Evolutionary conservation across 2,113 vertebrate genomes (phyloP).

Genomic region (Grallaria varia): DNA sequence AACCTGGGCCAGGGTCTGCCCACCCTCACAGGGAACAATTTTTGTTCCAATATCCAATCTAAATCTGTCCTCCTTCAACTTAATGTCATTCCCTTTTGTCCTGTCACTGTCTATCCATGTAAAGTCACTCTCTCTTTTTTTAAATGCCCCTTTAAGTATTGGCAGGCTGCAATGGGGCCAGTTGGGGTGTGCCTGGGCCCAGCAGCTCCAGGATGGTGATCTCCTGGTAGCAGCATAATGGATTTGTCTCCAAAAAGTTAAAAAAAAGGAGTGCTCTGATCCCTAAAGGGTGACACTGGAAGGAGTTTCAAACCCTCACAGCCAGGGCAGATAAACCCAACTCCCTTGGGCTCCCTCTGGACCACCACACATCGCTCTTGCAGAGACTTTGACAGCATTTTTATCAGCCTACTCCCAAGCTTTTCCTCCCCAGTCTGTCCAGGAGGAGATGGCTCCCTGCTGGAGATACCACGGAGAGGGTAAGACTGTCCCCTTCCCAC

Average conservation of each 20-base stretch:
- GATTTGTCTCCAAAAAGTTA: not conserved
- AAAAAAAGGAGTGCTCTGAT: not conserved
- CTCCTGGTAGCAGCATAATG: not conserved
- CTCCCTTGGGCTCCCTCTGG: not conserved
- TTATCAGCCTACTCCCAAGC: not conserved
- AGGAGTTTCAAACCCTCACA: not conserved
- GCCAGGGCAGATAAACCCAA: not conserved
- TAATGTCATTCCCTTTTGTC: not conserved
- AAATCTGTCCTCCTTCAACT: not conserved
- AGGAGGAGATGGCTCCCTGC: not conserved
- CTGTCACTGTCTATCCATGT: not conserved
- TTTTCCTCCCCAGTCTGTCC: not conserved
- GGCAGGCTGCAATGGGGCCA: rapidly evolving
- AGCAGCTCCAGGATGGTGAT: not conserved
- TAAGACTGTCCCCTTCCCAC: not conserved
- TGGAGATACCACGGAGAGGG: not conserved
- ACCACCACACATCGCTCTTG: rapidly evolving
- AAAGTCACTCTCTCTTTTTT: not conserved
- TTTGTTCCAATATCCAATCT: not conserved
- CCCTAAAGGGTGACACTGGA: not conserved
- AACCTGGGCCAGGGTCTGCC: not conserved
- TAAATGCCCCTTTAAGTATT: not conserved
- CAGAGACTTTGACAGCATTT: not conserved
- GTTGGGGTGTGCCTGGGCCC: rapidly evolving
- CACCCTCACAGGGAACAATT: not conserved